These are phyloP conservation scores for Orthosia gothica DNA, from an alignment of 2,888 invertebrate species.

Conservation along the genomic window DNA sequence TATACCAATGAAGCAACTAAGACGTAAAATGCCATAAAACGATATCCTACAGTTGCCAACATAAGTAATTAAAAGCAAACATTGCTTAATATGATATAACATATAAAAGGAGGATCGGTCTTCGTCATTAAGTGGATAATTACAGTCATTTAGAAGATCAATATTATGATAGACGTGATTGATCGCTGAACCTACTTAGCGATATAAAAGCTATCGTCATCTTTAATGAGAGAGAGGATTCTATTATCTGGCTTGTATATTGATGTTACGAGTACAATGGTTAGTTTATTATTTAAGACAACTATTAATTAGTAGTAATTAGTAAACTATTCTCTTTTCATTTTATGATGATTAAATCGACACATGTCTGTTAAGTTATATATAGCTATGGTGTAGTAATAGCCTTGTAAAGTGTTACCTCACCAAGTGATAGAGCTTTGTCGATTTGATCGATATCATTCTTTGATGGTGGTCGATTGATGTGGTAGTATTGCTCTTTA, in stretches of 20 bases:
- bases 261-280: background rate
- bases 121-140: constrained; percentile 18
- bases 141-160: constrained; percentile 12
- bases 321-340: background rate
- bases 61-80: constrained; percentile 11
- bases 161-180: constrained; percentile 22
- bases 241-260: background rate
- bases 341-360: constrained; percentile 4
- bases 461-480: too few relatives aligned
- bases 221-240: background rate
- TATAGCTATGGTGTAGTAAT: too few relatives aligned
- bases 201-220: background rate
- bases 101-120: background rate
- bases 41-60: background rate
- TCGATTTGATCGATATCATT: too few relatives aligned
- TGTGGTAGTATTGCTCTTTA: too few relatives aligned
- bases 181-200: background rate
- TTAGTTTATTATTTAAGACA: background rate
- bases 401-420: too few relatives aligned
- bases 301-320: background rate
- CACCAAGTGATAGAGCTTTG: too few relatives aligned
- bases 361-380: too few relatives aligned
- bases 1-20: constrained; percentile 4
- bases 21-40: background rate
- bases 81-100: constrained; percentile 22